Evolutionary conservation across 2,888 invertebrate species (phyloP).

Genomic region (Orthonychiurus folsomi): DNA sequence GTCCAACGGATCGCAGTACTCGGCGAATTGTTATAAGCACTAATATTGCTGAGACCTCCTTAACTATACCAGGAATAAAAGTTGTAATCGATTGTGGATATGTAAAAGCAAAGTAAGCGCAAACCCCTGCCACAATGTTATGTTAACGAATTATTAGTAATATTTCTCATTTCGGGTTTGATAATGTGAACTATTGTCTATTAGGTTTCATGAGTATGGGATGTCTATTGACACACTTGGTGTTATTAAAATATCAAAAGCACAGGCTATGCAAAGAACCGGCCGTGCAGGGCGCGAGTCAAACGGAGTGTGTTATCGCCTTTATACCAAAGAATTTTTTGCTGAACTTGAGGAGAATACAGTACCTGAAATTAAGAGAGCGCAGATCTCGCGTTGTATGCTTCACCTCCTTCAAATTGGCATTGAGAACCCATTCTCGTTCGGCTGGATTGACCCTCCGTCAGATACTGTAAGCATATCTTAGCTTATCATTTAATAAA

Average conservation of each 20-base stretch:
- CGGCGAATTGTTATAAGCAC: slow-evolving; percentile 53
- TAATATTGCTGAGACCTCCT: slow-evolving; percentile 55
- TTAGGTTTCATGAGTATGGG: slow-evolving; percentile 63
- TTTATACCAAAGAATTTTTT: slow-evolving; percentile 72
- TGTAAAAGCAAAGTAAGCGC: slow-evolving; percentile 69
- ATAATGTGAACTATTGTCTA: too few relatives aligned
- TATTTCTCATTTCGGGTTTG: too few relatives aligned
- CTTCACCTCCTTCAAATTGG: slow-evolving; percentile 77
- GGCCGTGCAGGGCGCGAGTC: slow-evolving; percentile 85
- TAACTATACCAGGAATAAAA: slow-evolving; percentile 65
- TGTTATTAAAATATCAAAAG: slow-evolving; percentile 74
- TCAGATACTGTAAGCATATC: slow-evolving; percentile 43
- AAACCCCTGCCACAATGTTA: not conserved
- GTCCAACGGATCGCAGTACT: slow-evolving; percentile 46
- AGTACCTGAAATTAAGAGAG: slow-evolving; percentile 77
- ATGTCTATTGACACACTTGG: slow-evolving; percentile 76
- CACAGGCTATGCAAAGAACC: slow-evolving; percentile 86
- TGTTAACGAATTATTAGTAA: too few relatives aligned
- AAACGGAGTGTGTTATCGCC: slow-evolving; percentile 75
- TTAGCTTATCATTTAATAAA: slow-evolving; percentile 17
- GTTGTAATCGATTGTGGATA: slow-evolving; percentile 86
- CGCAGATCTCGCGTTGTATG: slow-evolving; percentile 61
- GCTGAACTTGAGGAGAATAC: slow-evolving; percentile 60
- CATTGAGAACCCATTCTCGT: slow-evolving; percentile 62
- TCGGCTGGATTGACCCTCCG: slow-evolving; percentile 87